phyloP scores from a whole-genome alignment of 2,113 vertebrate species.

The Crotophaga sulcirostris region DNA sequence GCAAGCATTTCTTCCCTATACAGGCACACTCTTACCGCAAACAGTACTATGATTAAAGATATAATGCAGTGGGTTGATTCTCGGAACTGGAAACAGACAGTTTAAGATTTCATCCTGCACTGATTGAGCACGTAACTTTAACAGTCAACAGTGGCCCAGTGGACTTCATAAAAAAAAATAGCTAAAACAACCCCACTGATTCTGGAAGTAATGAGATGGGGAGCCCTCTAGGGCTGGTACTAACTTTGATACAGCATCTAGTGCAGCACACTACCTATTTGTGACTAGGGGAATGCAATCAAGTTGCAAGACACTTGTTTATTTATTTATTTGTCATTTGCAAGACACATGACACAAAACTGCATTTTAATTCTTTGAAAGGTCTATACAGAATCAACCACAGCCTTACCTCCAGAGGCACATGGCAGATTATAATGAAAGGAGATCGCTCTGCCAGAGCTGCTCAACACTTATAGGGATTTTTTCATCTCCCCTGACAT shows the following conservation, averaged over 20 bases:
- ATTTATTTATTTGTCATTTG: neutral
- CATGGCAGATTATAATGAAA: neutral
- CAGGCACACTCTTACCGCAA: neutral
- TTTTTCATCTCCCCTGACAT: neutral
- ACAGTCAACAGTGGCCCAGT: accelerated
- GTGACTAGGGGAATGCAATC: neutral
- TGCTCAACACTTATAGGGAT: neutral
- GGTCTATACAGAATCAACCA: neutral
- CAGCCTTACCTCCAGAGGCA: neutral
- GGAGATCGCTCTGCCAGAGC: neutral
- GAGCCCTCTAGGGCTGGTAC: neutral
- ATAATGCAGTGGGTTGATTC: neutral
- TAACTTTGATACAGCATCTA: neutral
- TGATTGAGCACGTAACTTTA: neutral
- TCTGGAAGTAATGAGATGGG: neutral
- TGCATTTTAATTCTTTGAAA: neutral
- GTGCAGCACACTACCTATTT: neutral
- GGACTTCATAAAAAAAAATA: neutral
- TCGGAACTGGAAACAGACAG: neutral
- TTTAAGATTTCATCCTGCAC: neutral
- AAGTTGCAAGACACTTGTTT: neutral
- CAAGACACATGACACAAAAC: neutral
- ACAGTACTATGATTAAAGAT: neutral
- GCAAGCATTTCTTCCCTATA: neutral
- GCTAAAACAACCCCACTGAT: neutral